Evolutionary conservation across 2,113 vertebrate genomes (phyloP).

Genomic region (Actinemys pallida): DNA sequence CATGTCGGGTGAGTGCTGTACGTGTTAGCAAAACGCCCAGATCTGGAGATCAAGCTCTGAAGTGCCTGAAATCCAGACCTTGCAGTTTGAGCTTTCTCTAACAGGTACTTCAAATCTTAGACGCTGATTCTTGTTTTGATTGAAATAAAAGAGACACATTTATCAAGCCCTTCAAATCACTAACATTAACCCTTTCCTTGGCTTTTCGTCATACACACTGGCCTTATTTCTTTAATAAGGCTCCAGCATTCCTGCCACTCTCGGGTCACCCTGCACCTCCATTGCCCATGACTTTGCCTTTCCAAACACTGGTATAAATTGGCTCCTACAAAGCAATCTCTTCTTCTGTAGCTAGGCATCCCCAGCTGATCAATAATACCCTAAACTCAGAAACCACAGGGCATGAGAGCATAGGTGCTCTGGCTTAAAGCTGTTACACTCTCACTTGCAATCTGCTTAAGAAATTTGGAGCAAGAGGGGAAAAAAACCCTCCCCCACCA

Average conservation of each 20-base stretch:
- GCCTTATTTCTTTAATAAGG: neutral
- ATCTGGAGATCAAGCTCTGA: neutral
- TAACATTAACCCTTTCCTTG: neutral
- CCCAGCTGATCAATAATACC: neutral
- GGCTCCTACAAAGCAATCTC: rapidly evolving
- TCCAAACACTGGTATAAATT: rapidly evolving
- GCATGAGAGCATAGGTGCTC: neutral
- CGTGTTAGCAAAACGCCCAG: neutral
- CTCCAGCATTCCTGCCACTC: neutral
- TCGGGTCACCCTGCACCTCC: neutral
- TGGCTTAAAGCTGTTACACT: neutral
- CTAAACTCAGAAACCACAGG: neutral
- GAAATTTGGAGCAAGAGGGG: neutral
- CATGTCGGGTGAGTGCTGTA: neutral
- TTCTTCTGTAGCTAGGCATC: neutral
- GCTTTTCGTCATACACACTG: neutral
- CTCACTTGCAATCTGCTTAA: neutral
- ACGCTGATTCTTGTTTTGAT: no score
- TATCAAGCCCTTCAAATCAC: neutral
- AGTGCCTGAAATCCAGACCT: neutral
- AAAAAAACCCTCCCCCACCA: neutral
- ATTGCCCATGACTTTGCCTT: neutral
- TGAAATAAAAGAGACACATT: neutral
- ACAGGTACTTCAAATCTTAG: neutral
- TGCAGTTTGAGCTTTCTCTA: no score